Conservation (phyloP, 2,888 invertebrate genomes). For the Meteorus colon region DNA sequence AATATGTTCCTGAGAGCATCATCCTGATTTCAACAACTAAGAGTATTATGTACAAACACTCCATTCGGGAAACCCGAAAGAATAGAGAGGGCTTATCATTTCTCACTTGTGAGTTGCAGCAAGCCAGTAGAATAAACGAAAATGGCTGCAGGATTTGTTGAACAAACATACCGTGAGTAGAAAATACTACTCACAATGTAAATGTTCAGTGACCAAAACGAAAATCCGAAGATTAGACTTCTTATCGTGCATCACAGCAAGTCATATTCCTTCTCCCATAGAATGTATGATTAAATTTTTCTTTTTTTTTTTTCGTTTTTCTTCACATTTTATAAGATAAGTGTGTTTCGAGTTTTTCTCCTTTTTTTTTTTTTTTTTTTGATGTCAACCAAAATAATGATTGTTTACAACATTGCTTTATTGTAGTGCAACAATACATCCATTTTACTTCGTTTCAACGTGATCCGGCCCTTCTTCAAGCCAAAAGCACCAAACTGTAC, state of each 20-base stretch:
- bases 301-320: background rate
- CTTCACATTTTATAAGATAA: too few relatives aligned
- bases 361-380: too few relatives aligned
- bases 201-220: background rate
- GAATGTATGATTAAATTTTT: background rate
- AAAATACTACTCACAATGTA: background rate
- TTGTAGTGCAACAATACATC: background rate
- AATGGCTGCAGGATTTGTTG: background rate
- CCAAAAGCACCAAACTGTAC: background rate
- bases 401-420: too few relatives aligned
- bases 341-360: too few relatives aligned
- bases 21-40: background rate
- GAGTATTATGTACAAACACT: background rate
- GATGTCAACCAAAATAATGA: too few relatives aligned
- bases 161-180: background rate
- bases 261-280: background rate
- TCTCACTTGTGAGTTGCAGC: background rate
- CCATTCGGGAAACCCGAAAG: background rate
- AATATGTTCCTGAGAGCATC: too few relatives aligned
- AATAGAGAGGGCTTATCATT: background rate
- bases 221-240: constrained; percentile 18
- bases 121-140: background rate
- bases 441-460: background rate
- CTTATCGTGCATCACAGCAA: background rate
- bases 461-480: background rate